Conservation (phyloP, 2,797 vertebrate species). For the Lepidocolaptes lacrymiger region DNA sequence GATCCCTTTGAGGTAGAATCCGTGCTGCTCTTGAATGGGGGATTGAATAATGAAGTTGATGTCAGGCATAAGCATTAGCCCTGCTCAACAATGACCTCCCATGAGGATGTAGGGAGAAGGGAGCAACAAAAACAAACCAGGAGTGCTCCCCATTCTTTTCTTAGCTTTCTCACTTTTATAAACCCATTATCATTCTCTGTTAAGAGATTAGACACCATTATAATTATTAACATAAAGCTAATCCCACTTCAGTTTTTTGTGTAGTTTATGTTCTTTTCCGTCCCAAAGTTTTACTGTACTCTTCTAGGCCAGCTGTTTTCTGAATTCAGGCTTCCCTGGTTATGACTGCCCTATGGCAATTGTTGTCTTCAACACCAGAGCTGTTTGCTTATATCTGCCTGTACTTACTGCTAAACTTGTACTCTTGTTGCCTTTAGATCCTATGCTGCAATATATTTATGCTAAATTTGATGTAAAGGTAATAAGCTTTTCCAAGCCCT, state of each 20-base stretch:
- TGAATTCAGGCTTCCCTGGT: background rate
- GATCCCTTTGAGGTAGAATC: background rate
- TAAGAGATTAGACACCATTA: background rate
- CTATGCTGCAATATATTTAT: background rate
- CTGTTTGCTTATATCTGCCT: background rate
- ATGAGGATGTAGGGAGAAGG: accelerated
- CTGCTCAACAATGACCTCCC: background rate
- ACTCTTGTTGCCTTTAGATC: background rate
- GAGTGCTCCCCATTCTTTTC: background rate
- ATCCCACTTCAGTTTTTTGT: background rate
- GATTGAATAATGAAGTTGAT: background rate
- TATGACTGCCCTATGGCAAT: background rate
- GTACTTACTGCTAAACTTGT: background rate
- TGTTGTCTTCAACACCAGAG: background rate
- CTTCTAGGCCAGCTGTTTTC: background rate
- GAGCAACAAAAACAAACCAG: background rate
- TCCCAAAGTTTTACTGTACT: background rate
- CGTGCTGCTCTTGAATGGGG: background rate
- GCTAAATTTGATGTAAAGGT: background rate
- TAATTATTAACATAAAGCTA: background rate
- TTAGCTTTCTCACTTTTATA: background rate
- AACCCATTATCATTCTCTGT: background rate
- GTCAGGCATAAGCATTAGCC: background rate
- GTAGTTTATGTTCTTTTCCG: background rate
- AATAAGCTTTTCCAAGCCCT: background rate